A percentile compares a stretch with the other conserved stretches of the same genome.
Evolutionary conservation across 2,797 vertebrate genomes (phyloP).

Genomic region (Gymnodraco acuticeps): DNA sequence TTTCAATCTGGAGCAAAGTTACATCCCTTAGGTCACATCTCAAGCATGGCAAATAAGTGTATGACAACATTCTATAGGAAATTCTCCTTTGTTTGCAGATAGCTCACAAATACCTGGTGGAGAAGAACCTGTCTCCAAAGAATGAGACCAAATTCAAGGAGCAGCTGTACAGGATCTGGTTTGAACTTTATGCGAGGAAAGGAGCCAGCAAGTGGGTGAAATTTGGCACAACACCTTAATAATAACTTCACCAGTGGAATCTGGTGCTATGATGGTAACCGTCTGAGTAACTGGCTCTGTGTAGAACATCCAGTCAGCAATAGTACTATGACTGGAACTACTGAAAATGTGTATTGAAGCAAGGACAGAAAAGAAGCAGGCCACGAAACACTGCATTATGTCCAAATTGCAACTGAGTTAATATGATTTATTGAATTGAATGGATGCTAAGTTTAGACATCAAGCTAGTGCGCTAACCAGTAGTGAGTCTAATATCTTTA

Average conservation of each 20-base stretch:
- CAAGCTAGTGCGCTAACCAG: too few relatives aligned
- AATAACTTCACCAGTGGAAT: constrained; percentile 45
- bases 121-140: constrained; percentile 83
- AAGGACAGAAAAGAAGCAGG: not conserved
- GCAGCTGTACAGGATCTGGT: constrained; percentile 89
- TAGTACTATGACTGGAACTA: not conserved
- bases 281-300: constrained; percentile 31
- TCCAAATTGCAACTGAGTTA: not conserved
- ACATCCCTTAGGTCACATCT: not conserved
- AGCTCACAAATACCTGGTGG: constrained; percentile 85
- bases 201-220: constrained; percentile 85
- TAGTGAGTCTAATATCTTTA: too few relatives aligned
- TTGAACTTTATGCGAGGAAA: constrained; percentile 86
- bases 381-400: not conserved
- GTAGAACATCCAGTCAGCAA: not conserved
- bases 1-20: not conserved
- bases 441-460: not conserved
- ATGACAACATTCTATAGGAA: not conserved
- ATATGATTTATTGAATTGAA: not conserved
- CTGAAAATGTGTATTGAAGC: not conserved
- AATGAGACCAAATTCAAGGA: constrained; percentile 80
- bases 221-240: constrained; percentile 16
- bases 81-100: constrained; percentile 73
- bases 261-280: constrained; percentile 23
- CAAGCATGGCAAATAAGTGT: too few relatives aligned